Evolutionary conservation across 2,113 vertebrate genomes (phyloP), one percentile per base, ranked within the genome.

Genomic region (Lichenostomus cassidix): DNA sequence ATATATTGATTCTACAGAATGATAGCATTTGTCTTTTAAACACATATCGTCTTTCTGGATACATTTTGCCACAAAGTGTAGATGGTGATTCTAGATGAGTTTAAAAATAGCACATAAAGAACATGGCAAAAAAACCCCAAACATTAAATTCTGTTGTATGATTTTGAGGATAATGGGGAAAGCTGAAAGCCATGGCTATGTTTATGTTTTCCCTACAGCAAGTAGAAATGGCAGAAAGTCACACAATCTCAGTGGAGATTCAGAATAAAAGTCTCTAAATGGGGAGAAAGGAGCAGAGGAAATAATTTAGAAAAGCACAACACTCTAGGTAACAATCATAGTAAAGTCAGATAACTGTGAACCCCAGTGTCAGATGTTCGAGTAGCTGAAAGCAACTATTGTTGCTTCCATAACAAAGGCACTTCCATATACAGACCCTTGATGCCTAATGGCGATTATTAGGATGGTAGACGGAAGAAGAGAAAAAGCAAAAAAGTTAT

Each of bases 161-260:
- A 60, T 94, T 95, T 96, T 89, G 79, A 91, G 49, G 39, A 97
- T 87, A 91, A 90, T 9, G 21, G 87, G 28, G 53, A 91, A 96
- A 89, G 22, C 71, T 39, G 71, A 93, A 96, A 96, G 85, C 31
- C 37, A 35, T 33, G 60, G 68, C 28, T 58, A 39, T 83, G 85
- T 59, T 95, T 90, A 87, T 50, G 33, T 67, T 90, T 89, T 91
- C 78, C 19, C 27, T 33, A 35, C 65, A 94, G 28, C 63, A 93
- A 76, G 33, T 82, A 33, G 49, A 88, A 89, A 90, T 80, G 37
- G 50, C 23, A 93, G 22, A 89, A 56, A 93, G 68, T 80, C 89
- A 94, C 71, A 47, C n/a, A 91, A 39, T 28, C 29, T 76, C 64
- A 52, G 25, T 94, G 47, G 33, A 65, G 73, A 44, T 79, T 93